These are phyloP conservation scores for Synaphobranchus kaupii DNA, from an alignment of 2,797 vertebrate species.

Conservation along the genomic window DNA sequence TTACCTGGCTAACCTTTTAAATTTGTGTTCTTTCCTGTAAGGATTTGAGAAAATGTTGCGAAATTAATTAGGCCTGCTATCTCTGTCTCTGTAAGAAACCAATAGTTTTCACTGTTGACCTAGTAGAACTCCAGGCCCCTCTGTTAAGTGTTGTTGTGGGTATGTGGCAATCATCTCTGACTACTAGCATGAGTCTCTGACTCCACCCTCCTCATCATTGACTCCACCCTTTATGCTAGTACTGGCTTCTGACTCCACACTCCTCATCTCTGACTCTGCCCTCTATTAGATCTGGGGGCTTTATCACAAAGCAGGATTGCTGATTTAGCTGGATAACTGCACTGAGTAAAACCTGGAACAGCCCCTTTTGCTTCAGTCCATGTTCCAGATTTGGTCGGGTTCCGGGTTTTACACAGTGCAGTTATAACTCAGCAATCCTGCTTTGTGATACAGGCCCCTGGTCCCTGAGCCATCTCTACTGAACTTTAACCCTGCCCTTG, in stretches of 20 bases:
- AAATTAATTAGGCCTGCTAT: neutral
- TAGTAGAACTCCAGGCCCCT: neutral
- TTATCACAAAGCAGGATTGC: too few relatives aligned
- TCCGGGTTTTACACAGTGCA: too few relatives aligned
- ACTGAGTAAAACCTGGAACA: too few relatives aligned
- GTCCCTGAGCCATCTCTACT: too few relatives aligned
- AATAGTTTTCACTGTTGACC: conserved; percentile 34
- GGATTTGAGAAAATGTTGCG: neutral
- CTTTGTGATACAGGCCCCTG: too few relatives aligned
- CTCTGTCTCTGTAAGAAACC: neutral
- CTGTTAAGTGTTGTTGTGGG: too few relatives aligned
- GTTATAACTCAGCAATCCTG: too few relatives aligned
- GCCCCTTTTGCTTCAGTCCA: too few relatives aligned
- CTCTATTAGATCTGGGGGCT: neutral
- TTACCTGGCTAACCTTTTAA: neutral
- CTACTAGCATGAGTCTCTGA: neutral
- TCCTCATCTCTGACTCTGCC: conserved; percentile 25
- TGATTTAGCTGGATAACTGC: too few relatives aligned
- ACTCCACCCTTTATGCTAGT: neutral
- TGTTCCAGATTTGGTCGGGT: too few relatives aligned
- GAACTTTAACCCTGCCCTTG: too few relatives aligned
- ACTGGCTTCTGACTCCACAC: neutral
- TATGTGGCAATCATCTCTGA: neutral
- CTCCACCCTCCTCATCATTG: neutral
- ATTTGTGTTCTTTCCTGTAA: neutral